Evolutionary conservation across 2,113 vertebrate species (phyloP).

Genomic region (Perca fluviatilis): DNA sequence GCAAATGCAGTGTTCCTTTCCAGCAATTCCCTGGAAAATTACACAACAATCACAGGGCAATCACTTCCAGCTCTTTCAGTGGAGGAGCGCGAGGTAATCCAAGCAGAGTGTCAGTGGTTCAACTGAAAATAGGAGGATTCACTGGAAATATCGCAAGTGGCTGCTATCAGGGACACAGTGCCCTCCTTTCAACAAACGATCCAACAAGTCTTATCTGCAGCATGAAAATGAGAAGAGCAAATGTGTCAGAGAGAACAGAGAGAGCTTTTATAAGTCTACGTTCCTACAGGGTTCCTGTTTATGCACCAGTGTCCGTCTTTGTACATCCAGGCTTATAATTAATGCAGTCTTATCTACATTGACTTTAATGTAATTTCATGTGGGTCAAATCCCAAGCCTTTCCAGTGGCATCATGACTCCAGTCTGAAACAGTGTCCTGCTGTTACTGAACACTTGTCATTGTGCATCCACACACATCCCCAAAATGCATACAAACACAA

Average conservation of each 20-base stretch:
- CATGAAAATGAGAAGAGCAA: conserved; percentile 42
- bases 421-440: conserved; percentile 3
- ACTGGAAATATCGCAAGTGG: conserved; percentile 42
- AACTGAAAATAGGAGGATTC: conserved; percentile 44
- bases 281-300: conserved; percentile 9
- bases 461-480: conserved; percentile 7
- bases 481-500: conserved; percentile 13
- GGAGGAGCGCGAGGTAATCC: conserved; percentile 33
- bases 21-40: conserved; percentile 46
- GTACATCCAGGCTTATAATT: conserved; percentile 27
- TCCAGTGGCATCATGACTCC: conserved; percentile 16
- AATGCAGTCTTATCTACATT: conserved; percentile 17
- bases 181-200: conserved; percentile 49
- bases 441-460: conserved; percentile 20
- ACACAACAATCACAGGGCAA: conserved; percentile 57
- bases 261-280: neutral
- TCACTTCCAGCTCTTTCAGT: conserved; percentile 42
- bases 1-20: conserved; percentile 37
- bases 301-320: conserved; percentile 7
- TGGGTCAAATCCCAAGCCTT: conserved; percentile 50
- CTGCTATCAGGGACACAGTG: conserved; percentile 49
- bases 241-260: conserved; percentile 22
- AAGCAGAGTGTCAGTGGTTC: conserved; percentile 39
- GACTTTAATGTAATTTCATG: conserved; percentile 38
- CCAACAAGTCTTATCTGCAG: conserved; percentile 47